Base-by-base conservation (phyloP, 2,797 vertebrate genomes). In the Periophthalmus magnuspinnatus region DNA sequence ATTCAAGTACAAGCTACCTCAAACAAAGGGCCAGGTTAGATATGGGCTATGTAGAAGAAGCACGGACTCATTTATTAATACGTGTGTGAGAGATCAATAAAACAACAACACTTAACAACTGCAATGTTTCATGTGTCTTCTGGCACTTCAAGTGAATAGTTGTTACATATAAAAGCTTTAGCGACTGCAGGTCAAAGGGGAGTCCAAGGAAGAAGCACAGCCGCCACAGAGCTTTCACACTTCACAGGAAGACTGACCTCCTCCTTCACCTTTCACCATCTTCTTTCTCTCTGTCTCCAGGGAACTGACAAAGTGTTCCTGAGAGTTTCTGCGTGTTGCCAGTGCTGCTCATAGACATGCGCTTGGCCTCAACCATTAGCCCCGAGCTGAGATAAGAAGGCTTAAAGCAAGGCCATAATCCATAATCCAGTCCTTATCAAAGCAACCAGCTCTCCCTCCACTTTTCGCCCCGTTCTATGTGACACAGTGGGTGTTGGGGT, bases 341-440 rank as follows among this genome's bases (percentile, higher is more conserved):
- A 82, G 80, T 64, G 81, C 87, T 77, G 89, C 83, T 86, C 80
- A 71, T 80, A 77, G 81, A 85, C 70, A 57, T 83, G 86, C 22
- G 71, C 80, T 89, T 84, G 87, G 83, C 86, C 80, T 87, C 77
- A 67, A 81, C 89, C 87, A 89, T 90, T 93, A 91, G 89, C 85
- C 85, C 84, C 81, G 78, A 90, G 87, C 82, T 83, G 86, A 87
- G 89, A 93, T 93, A 91, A 92, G 87, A 88, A 74, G 88, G 91
- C 84, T 93, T 92, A 93, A 86, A 88, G 83, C 80, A 68, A 79
- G 86, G 78, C 81, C 77, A 77, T 91, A 93, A 93, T 93, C 88
- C 88, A 88, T 92, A 92, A 92, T 89, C 88, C 89, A 90, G 85
- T 88, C 85, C 89, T 91, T 92, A 92, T 91, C 90, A 93, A 93